Conservation (phyloP, 2,888 invertebrate species). For the Synergus japonicus region DNA sequence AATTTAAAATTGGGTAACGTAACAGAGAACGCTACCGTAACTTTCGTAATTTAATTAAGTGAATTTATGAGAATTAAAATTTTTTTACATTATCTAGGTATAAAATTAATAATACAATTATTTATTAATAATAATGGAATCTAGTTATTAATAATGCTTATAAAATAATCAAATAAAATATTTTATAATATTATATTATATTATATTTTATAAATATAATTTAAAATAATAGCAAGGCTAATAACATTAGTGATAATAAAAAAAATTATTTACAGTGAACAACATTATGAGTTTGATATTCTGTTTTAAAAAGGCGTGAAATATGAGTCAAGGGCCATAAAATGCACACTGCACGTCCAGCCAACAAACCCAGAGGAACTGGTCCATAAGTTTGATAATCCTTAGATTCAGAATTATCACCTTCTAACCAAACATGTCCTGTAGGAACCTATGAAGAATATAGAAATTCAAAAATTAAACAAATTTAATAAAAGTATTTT, state of each 20-base stretch:
- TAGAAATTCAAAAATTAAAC: not conserved
- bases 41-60: too few species aligned
- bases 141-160: too few species aligned
- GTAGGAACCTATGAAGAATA: conserved; percentile 81
- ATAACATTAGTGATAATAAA: not conserved
- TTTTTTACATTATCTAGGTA: too few species aligned
- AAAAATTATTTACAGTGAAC: not conserved
- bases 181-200: too few species aligned
- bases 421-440: conserved; percentile 95
- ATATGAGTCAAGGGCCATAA: conserved; percentile 84
- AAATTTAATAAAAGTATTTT: not conserved
- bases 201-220: too few species aligned
- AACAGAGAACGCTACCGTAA: too few species aligned
- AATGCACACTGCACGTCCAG: conserved; percentile 89
- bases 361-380: conserved; percentile 90
- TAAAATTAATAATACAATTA: too few species aligned
- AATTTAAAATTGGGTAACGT: too few species aligned
- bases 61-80: too few species aligned
- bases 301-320: not conserved
- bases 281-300: not conserved
- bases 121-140: too few species aligned
- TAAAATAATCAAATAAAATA: too few species aligned
- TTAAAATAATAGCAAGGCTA: not conserved
- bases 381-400: conserved; percentile 94
- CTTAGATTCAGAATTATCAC: conserved; percentile 90